Evolutionary conservation across 2,113 vertebrate genomes (phyloP).

Genomic region (Thamnaconus septentrionalis): DNA sequence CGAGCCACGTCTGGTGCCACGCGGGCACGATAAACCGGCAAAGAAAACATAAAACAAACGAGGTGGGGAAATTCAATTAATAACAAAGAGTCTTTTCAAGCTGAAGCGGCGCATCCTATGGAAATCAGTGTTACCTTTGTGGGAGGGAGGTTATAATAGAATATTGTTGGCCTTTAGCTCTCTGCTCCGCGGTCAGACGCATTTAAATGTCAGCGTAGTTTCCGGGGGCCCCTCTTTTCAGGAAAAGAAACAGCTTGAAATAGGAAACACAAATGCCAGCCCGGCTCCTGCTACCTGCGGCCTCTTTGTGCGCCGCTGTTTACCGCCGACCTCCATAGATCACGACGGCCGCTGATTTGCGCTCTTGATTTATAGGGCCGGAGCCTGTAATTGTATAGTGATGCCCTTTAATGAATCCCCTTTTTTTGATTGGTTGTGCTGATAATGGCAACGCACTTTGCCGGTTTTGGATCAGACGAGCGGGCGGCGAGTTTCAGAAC

Average conservation of each 20-base stretch:
- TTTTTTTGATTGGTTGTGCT: slow-evolving; percentile 48
- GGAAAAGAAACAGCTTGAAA: slow-evolving; percentile 54
- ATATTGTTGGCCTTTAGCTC: slow-evolving; percentile 73
- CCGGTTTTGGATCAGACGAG: slow-evolving; percentile 34
- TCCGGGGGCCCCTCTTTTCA: slow-evolving; percentile 63
- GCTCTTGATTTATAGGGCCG: slow-evolving; percentile 49
- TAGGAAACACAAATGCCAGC: slow-evolving; percentile 70
- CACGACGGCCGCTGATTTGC: slow-evolving; percentile 29
- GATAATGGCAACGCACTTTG: slow-evolving; percentile 46
- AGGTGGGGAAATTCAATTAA: slow-evolving; percentile 50
- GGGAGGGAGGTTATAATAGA: slow-evolving; percentile 66
- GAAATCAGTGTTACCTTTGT: slow-evolving; percentile 55
- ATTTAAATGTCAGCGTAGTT: slow-evolving; percentile 76
- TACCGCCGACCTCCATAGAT: slow-evolving; percentile 49
- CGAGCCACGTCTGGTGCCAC: slow-evolving; percentile 1
- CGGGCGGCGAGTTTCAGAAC: slow-evolving; percentile 22
- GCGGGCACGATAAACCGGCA: slow-evolving; percentile 17
- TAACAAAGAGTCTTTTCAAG: slow-evolving; percentile 34
- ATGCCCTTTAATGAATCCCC: slow-evolving; percentile 42
- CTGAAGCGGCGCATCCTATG: slow-evolving; percentile 49
- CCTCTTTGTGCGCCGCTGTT: slow-evolving; percentile 54
- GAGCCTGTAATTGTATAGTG: slow-evolving; percentile 41
- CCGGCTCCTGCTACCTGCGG: slow-evolving; percentile 56
- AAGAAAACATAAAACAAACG: no score
- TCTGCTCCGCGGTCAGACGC: slow-evolving; percentile 67